Evolutionary conservation across 2,113 vertebrate genomes (phyloP).

Genomic region (Anarhynchus alexandrinus): DNA sequence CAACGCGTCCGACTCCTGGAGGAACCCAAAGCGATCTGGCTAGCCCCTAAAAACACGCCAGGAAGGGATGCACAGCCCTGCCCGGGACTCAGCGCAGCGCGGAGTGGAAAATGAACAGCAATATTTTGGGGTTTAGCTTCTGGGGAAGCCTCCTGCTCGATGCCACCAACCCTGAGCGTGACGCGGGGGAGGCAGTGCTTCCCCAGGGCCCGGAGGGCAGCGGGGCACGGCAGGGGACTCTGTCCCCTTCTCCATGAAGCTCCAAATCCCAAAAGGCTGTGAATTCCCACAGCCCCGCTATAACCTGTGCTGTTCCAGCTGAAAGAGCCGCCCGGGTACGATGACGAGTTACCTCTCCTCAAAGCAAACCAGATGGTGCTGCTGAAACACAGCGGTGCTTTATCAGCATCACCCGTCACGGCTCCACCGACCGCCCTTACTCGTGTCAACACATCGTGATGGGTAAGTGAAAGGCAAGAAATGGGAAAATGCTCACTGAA

Average conservation of each 20-base stretch:
- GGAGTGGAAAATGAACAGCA: not conserved
- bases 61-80: not conserved
- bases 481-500: not conserved
- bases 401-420: not conserved
- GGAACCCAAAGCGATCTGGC: not conserved
- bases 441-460: not conserved
- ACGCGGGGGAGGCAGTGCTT: accelerated
- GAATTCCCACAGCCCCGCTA: not conserved
- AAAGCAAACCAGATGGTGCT: not conserved
- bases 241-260: not conserved
- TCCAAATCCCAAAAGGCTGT: not conserved
- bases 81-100: not conserved
- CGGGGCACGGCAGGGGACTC: not conserved
- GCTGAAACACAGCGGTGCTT: not conserved
- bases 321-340: not conserved
- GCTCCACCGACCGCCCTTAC: not conserved
- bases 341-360: not conserved
- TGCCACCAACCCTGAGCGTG: not conserved
- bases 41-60: not conserved
- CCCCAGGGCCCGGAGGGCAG: not conserved
- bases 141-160: not conserved
- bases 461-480: not conserved
- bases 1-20: not conserved
- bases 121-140: not conserved
- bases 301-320: not conserved